Percentiles rank a stretch among this genome's conserved stretches.
Conservation (phyloP, 1,140 invertebrate species). For the Cherax destructor region DNA sequence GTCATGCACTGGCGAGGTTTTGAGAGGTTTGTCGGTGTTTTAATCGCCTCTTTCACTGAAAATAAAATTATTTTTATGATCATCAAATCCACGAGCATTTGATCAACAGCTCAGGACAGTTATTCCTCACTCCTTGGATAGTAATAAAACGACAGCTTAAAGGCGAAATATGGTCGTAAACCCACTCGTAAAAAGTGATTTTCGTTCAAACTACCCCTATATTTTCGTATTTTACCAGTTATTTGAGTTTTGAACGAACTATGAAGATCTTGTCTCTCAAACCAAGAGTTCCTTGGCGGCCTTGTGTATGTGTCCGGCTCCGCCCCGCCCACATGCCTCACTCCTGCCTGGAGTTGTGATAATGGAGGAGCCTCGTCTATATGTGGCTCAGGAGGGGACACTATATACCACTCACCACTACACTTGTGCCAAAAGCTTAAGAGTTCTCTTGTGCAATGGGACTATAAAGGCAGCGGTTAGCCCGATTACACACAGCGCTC, state of each 20-base stretch:
- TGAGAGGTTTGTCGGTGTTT: neutral
- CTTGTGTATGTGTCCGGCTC: slow-evolving; percentile 14
- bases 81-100: neutral
- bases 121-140: neutral
- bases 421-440: slow-evolving; percentile 14
- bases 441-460: slow-evolving; percentile 31
- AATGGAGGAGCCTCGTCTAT: slow-evolving; percentile 10
- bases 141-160: neutral
- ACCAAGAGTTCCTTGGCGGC: neutral
- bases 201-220: neutral
- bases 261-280: neutral
- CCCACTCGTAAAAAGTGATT: neutral
- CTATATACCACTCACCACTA: neutral
- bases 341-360: neutral
- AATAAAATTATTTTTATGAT: neutral
- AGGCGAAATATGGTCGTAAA: neutral
- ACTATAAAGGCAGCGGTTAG: neutral
- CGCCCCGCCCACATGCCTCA: neutral
- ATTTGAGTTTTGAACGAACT: neutral
- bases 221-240: neutral
- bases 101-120: neutral
- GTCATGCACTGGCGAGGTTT: neutral
- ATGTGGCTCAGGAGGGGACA: neutral
- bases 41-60: neutral
- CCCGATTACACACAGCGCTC: neutral